Conservation (phyloP, 2,888 invertebrate species). For the Brachynemurus nebulosus region DNA sequence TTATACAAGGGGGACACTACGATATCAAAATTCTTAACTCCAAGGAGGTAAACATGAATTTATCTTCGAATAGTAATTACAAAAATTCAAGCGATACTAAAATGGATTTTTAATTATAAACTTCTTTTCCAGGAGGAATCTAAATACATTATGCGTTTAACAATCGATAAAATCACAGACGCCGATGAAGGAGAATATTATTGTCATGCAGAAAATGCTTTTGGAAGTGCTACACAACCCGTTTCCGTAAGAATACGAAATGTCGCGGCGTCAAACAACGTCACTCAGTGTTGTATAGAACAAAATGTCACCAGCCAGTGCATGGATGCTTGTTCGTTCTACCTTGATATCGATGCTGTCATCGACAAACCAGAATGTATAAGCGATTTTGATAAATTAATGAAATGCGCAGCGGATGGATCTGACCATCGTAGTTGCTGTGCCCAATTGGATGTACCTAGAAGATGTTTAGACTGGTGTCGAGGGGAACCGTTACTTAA, state of each 20-base stretch:
- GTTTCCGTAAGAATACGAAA: slow-evolving; percentile 59
- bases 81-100: background rate
- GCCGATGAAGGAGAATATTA: slow-evolving; percentile 67
- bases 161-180: slow-evolving; percentile 55
- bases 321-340: slow-evolving; percentile 72
- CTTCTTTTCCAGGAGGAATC: slow-evolving; percentile 42
- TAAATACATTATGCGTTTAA: slow-evolving; percentile 59
- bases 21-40: slow-evolving; percentile 45
- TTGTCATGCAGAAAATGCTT: slow-evolving; percentile 74
- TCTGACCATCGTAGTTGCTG: slow-evolving; percentile 77
- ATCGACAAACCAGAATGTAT: slow-evolving; percentile 70
- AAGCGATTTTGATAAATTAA: slow-evolving; percentile 69
- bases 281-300: slow-evolving; percentile 66
- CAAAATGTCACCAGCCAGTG: slow-evolving; percentile 67
- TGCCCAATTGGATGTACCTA: slow-evolving; percentile 62
- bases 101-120: background rate
- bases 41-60: slow-evolving; percentile 36
- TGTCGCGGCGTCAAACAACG: slow-evolving; percentile 48
- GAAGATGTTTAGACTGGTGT: slow-evolving; percentile 73
- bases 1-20: slow-evolving; percentile 65
- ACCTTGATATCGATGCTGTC: slow-evolving; percentile 69
- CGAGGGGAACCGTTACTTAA: slow-evolving; percentile 57
- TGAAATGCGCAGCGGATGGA: slow-evolving; percentile 72
- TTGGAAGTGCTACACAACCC: slow-evolving; percentile 56
- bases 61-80: too few species aligned